A percentile compares a stretch with the other conserved stretches of the same genome.
Evolutionary conservation across 2,888 invertebrate genomes (phyloP).

Genomic region (Beris morrisii): DNA sequence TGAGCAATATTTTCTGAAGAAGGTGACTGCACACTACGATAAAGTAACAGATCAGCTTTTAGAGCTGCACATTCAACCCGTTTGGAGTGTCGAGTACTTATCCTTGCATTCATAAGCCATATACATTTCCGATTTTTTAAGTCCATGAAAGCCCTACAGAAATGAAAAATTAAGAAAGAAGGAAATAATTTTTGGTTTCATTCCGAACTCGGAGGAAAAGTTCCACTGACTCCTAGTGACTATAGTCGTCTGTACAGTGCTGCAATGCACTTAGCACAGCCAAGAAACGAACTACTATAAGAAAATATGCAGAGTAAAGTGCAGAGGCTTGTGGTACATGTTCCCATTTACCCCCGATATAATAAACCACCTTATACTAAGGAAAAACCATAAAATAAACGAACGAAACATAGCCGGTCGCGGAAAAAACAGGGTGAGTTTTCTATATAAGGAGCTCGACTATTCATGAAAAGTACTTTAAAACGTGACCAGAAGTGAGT

Average conservation of each 20-base stretch:
- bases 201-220: too few species aligned
- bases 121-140: too few species aligned
- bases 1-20: too few species aligned
- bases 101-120: too few species aligned
- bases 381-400: conserved; percentile 19
- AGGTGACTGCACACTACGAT: too few species aligned
- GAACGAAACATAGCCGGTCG: conserved; percentile 15
- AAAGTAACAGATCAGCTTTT: too few species aligned
- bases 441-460: conserved; percentile 21
- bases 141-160: neutral
- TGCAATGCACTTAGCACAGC: conserved; percentile 10
- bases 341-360: conserved; percentile 12
- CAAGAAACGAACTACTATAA: neutral
- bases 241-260: neutral
- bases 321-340: conserved; percentile 24
- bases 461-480: conserved; percentile 35
- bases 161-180: conserved; percentile 28
- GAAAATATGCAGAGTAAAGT: conserved; percentile 15
- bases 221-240: too few species aligned
- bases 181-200: conserved; percentile 19
- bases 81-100: too few species aligned
- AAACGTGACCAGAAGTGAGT: conserved; percentile 39
- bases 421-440: conserved; percentile 3
- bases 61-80: too few species aligned
- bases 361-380: neutral